These are phyloP conservation scores for Saxidomus purpurata DNA, from an alignment of 1,140 invertebrate genomes.

Conservation along the genomic window DNA sequence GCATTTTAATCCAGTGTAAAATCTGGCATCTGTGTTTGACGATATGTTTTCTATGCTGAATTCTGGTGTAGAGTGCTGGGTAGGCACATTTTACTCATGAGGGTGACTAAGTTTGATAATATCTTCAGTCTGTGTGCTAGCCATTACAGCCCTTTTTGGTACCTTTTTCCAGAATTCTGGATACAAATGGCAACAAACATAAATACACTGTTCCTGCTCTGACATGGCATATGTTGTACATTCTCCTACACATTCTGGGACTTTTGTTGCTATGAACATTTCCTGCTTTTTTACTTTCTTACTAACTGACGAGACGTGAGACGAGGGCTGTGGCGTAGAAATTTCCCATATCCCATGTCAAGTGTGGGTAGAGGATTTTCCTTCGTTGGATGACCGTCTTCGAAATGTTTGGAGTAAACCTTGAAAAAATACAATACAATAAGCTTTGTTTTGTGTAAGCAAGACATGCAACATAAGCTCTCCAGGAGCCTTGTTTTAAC, in stretches of 20 bases:
- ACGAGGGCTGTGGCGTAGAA: too few species aligned
- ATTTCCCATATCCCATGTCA: not conserved
- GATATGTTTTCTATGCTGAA: not conserved
- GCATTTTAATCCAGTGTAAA: constrained; percentile 6
- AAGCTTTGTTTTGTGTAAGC: too few species aligned
- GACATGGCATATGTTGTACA: not conserved
- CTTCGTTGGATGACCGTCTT: constrained; percentile 21
- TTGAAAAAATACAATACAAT: not conserved
- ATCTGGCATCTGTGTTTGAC: not conserved
- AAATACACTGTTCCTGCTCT: not conserved
- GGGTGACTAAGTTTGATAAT: constrained; percentile 1
- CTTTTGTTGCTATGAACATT: not conserved
- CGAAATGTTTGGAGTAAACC: constrained; percentile 28
- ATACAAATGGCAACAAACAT: constrained; percentile 12
- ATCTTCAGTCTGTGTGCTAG: constrained; percentile 18
- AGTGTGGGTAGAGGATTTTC: constrained; percentile 5
- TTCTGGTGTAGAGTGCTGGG: not conserved
- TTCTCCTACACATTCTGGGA: not conserved
- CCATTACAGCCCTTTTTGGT: not conserved
- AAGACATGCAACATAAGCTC: too few species aligned
- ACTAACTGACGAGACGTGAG: too few species aligned
- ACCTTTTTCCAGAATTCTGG: constrained; percentile 6
- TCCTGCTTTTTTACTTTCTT: not conserved
- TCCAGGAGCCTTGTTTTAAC: too few species aligned
- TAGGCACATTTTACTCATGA: not conserved